Evolutionary conservation across 2,113 vertebrate species (phyloP).

Genomic region (Eidolon helvum): DNA sequence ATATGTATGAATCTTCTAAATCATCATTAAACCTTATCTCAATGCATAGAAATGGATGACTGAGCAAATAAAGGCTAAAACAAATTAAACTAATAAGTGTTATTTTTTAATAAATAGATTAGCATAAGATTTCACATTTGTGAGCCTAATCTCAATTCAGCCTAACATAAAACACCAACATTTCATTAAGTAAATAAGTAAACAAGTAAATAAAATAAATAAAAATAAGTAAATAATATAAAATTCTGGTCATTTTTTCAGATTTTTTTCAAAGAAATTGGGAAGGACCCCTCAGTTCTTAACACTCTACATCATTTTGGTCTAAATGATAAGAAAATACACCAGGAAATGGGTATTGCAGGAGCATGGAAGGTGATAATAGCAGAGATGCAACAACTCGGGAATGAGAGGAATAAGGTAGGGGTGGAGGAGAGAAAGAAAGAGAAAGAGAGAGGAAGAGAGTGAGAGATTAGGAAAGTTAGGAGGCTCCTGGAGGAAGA

Average conservation of each 20-base stretch:
- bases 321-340: background rate
- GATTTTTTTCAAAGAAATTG: background rate
- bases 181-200: too few species aligned
- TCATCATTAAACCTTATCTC: background rate
- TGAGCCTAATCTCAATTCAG: background rate
- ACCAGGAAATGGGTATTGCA: background rate
- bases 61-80: background rate
- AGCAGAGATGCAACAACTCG: background rate
- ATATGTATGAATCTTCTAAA: background rate
- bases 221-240: background rate
- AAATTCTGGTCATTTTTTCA: background rate
- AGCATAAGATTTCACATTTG: background rate
- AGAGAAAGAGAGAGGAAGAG: background rate
- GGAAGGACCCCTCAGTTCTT: background rate
- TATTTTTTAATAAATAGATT: background rate
- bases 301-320: background rate
- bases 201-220: background rate
- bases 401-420: background rate
- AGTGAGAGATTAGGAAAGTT: background rate
- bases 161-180: background rate
- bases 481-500: background rate
- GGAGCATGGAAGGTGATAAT: background rate
- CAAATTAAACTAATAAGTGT: background rate
- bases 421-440: background rate
- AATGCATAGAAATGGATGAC: background rate